Conservation (phyloP, 2,888 invertebrate species). For the Hyalella azteca region DNA sequence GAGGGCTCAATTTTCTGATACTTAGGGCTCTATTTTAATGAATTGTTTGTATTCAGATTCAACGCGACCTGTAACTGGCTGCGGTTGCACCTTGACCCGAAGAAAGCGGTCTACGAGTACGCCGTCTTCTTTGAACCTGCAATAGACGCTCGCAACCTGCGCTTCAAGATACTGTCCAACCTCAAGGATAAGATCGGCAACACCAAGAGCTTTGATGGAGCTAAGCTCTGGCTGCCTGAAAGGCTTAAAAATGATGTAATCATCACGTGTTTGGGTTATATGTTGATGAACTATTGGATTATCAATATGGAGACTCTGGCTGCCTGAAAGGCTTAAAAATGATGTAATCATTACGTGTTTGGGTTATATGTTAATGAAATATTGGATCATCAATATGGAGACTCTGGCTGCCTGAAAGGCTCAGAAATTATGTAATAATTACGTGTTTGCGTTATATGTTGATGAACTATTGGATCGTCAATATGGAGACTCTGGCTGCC, state of each 20-base stretch:
- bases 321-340: slow-evolving; percentile 38
- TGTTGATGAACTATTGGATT: too few species aligned
- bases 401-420: slow-evolving; percentile 51
- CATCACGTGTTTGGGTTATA: background rate
- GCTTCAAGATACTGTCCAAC: slow-evolving; percentile 45
- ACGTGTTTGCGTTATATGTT: background rate
- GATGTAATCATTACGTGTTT: background rate
- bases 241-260: background rate
- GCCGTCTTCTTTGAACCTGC: slow-evolving; percentile 54
- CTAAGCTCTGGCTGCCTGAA: slow-evolving; percentile 52
- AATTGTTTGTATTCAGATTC: slow-evolving; percentile 23
- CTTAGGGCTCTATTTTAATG: too few species aligned
- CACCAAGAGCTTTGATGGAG: slow-evolving; percentile 57
- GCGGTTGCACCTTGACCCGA: slow-evolving; percentile 38
- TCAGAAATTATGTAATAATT: background rate
- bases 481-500: slow-evolving; percentile 58
- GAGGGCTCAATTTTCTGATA: too few species aligned
- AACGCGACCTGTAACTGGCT: slow-evolving; percentile 49
- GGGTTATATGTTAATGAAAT: background rate
- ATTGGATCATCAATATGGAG: too few species aligned
- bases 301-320: too few species aligned
- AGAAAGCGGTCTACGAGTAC: slow-evolving; percentile 56
- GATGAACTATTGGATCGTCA: too few species aligned
- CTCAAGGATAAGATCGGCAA: slow-evolving; percentile 46
- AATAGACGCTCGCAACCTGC: slow-evolving; percentile 48